Evolutionary conservation across 2,888 invertebrate species (phyloP), one percentile per base, ranked within the genome.

Genomic region (Pristionchus arcanus): DNA sequence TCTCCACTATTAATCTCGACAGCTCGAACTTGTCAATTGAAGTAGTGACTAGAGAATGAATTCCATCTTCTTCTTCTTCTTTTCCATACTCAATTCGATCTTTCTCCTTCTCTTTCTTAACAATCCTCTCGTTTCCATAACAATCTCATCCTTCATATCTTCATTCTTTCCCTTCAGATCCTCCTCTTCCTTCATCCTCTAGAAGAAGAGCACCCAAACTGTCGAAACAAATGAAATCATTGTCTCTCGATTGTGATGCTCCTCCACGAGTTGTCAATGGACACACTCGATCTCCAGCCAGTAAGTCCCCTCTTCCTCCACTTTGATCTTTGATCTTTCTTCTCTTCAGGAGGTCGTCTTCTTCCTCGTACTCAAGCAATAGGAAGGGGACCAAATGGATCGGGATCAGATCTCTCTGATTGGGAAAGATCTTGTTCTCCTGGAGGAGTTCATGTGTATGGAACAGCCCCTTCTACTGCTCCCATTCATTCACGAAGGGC

Each of bases 171-270:
- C 15, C 19, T 87, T 68, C 68, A 66, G 42, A 42, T 55, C 42
- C 28, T 4, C 2, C 42, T 71, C 87, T 25, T 21, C 25, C 87
- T 42, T 66, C 74, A 13, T 66, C 49, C 11, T 86, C 91, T 19
- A 91, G 93, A 34, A 92, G 94, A n/a, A 93, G 94, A 68, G 93
- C 94, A 55, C 95, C 95, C 5, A 94, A 94, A 89, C 92, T 95
- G 89, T 92, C 93, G 19, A 94, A 94, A 89, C 95, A 95, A 88
- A 95, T 95, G 95, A 95, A 95, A 89, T 94, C 94, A 15, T 91
- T 94, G 42, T 95, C 94, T 21, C 90, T 95, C 90, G 95, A 95
- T 89, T 95, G 94, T 86, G 94, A 95, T 63, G 93, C 93, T 92
- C 94, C 94, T 4, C 94, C 94, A 34, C 91, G 94, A 9, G 90